A percentile compares a stretch with the other conserved stretches of the same genome.
Conservation (phyloP, 2,797 vertebrate species). For the Nasua narica region DNA sequence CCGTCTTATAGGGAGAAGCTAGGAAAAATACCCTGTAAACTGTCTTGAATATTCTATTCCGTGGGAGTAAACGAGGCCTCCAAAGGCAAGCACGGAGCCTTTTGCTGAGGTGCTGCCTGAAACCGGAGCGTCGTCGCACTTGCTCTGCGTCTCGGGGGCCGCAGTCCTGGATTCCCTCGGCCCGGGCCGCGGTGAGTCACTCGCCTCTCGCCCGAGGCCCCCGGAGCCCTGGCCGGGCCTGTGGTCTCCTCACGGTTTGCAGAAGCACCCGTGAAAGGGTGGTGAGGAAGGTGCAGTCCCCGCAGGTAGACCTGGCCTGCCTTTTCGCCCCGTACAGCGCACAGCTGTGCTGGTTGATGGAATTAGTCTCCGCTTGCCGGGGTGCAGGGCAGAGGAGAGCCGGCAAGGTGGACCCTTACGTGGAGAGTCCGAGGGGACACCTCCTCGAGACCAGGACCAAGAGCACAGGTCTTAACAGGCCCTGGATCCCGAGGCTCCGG, state of each 20-base stretch:
- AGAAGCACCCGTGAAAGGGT: background rate
- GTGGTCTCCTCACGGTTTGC: background rate
- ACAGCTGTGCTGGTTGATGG: background rate
- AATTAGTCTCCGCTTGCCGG: no score
- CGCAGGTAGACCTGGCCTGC: background rate
- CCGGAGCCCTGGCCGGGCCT: background rate
- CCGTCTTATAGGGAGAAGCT: background rate
- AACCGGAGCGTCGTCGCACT: accelerated
- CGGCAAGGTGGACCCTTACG: background rate
- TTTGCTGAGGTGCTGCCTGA: accelerated
- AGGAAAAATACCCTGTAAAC: accelerated
- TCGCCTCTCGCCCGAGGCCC: background rate
- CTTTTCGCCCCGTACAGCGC: accelerated
- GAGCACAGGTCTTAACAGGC: no score
- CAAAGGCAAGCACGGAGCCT: accelerated
- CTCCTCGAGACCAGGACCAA: no score
- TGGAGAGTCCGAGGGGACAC: no score
- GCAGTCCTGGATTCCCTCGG: accelerated
- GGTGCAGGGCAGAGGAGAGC: background rate
- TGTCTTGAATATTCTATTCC: accelerated
- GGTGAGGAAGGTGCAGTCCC: background rate
- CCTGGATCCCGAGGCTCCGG: background rate
- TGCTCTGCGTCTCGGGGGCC: background rate
- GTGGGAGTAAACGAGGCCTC: background rate
- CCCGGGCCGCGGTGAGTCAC: accelerated